Evolutionary conservation across 2,888 invertebrate genomes (phyloP).

Genomic region (Lasioglossum malachurum): DNA sequence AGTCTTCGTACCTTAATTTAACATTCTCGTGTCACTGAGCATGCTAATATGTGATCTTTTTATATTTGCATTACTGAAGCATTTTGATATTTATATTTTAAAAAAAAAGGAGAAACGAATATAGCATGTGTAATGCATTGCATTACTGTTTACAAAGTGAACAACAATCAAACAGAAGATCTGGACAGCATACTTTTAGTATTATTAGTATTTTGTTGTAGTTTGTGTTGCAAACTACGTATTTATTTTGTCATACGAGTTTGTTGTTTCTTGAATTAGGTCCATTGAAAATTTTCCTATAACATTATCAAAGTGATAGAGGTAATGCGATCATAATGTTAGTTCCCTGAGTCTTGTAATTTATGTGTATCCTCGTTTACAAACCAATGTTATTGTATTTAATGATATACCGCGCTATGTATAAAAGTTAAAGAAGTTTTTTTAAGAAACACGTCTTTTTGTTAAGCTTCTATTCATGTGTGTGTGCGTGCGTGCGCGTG

Average conservation of each 20-base stretch:
- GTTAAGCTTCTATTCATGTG: conserved; percentile 40
- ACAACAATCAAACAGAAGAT: conserved; percentile 8
- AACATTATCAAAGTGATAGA: conserved; percentile 33
- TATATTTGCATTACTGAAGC: conserved; percentile 38
- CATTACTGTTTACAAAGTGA: conserved; percentile 41
- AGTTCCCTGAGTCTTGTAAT: conserved; percentile 29
- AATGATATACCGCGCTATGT: conserved; percentile 66
- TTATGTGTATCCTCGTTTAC: conserved; percentile 51
- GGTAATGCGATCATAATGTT: conserved; percentile 50
- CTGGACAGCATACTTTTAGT: conserved; percentile 11
- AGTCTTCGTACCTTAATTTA: conserved; percentile 53
- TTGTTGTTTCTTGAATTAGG: conserved; percentile 20
- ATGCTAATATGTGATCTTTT: conserved; percentile 54
- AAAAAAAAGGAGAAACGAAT: neutral
- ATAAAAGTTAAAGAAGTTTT: conserved; percentile 61
- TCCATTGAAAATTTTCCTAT: conserved; percentile 26
- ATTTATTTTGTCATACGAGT: conserved; percentile 37
- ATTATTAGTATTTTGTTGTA: conserved; percentile 48
- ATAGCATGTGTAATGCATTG: conserved; percentile 44
- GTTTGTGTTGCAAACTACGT: conserved; percentile 55
- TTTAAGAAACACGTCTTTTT: conserved; percentile 46
- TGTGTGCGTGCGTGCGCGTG: conserved; percentile 49
- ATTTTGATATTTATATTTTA: conserved; percentile 37
- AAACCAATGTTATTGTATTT: conserved; percentile 68
- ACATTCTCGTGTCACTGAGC: conserved; percentile 49